A percentile compares a stretch with the other conserved stretches of the same genome.
phyloP scores from a whole-genome alignment of 1,140 invertebrate species.

The Diorhabda elongata region DNA sequence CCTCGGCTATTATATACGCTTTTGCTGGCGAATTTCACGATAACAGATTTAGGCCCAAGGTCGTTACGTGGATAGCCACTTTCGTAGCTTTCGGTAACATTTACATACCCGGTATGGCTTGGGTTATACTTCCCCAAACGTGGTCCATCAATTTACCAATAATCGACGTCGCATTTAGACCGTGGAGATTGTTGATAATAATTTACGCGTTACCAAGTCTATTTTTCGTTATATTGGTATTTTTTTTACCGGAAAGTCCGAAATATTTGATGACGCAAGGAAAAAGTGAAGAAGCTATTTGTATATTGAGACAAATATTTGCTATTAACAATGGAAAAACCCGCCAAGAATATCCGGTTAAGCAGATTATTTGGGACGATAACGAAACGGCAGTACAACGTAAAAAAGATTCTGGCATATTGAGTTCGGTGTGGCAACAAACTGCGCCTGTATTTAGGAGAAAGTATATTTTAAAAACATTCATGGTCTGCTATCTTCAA shows the following conservation, averaged over 20 bases:
- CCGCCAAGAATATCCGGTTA: slow-evolving; percentile 62
- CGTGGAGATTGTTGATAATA: slow-evolving; percentile 63
- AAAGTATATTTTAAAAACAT: slow-evolving; percentile 51
- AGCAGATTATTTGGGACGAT: slow-evolving; percentile 30
- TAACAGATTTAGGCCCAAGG: slow-evolving; percentile 42
- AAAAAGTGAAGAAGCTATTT: slow-evolving; percentile 55
- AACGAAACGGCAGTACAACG: slow-evolving; percentile 12
- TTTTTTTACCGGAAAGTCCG: slow-evolving; percentile 68
- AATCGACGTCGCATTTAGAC: slow-evolving; percentile 47
- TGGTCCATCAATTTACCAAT: slow-evolving; percentile 33
- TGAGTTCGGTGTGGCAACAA: slow-evolving; percentile 48
- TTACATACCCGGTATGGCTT: slow-evolving; percentile 63
- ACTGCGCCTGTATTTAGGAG: slow-evolving; percentile 51
- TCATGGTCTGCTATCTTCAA: slow-evolving; percentile 55
- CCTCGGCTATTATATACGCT: slow-evolving; percentile 62
- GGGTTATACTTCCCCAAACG: slow-evolving; percentile 57
- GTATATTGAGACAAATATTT: slow-evolving; percentile 50
- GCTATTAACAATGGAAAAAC: slow-evolving; percentile 55
- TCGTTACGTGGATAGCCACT: slow-evolving; percentile 57
- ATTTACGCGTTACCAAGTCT: slow-evolving; percentile 49
- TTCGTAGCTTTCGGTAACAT: slow-evolving; percentile 65
- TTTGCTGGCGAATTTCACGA: slow-evolving; percentile 66
- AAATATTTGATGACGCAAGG: slow-evolving; percentile 68
- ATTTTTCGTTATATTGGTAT: slow-evolving; percentile 50
- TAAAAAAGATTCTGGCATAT: slow-evolving; percentile 24